Conservation (phyloP, 2,113 vertebrate species). For the Ranitomeya imitator region DNA sequence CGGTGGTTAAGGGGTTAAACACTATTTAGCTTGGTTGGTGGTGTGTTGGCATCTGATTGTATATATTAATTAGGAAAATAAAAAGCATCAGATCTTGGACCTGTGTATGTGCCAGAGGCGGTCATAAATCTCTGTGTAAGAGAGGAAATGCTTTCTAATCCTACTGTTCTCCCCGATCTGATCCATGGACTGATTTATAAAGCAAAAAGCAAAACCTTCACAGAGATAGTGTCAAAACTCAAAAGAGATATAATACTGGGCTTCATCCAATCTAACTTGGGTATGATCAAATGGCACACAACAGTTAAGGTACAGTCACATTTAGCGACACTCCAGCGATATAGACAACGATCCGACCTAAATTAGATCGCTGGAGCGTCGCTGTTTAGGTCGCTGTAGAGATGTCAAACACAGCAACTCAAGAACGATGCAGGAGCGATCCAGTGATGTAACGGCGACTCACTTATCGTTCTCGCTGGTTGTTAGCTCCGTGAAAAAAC, state of each 20-base stretch:
- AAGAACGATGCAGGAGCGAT: no score
- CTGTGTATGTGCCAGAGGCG: conserved; percentile 55
- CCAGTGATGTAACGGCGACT: no score
- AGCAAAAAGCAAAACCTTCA: background rate
- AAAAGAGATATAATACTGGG: conserved; percentile 47
- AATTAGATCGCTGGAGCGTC: no score
- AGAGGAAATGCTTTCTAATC: conserved; percentile 57
- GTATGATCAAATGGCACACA: background rate
- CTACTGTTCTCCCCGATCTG: conserved; percentile 46
- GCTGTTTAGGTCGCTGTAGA: no score
- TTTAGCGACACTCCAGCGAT: no score
- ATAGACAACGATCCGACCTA: no score
- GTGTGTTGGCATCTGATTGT: conserved; percentile 48
- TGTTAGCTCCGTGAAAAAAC: no score
- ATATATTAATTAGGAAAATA: conserved; percentile 62
- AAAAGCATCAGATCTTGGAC: conserved; percentile 37
- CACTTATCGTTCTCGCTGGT: no score
- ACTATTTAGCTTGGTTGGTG: conserved; percentile 39
- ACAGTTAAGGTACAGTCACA: conserved; percentile 15
- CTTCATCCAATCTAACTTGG: background rate
- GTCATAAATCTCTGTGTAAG: conserved; percentile 36
- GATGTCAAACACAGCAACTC: no score
- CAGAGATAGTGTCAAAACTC: conserved; percentile 49
- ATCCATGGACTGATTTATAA: background rate
- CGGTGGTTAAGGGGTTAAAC: no score